Evolutionary conservation across 1,140 invertebrate species (phyloP).

Genomic region (Micrasema minimum): DNA sequence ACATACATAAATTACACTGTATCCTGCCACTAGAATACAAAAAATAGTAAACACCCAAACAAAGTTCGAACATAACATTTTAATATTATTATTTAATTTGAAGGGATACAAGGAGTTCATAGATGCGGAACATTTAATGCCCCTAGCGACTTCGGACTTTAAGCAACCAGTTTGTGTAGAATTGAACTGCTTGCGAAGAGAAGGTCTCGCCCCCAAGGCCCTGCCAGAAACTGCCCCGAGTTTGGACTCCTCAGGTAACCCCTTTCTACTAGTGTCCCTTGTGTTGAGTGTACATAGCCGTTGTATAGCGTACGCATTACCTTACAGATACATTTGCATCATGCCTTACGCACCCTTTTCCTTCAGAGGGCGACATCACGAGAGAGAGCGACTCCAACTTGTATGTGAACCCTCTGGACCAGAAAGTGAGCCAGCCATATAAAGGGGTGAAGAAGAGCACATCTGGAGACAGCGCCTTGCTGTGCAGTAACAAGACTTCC

Average conservation of each 20-base stretch:
- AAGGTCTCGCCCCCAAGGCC: conserved; percentile 62
- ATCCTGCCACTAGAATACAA: too few relatives aligned
- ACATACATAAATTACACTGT: too few relatives aligned
- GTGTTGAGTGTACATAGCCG: conserved; percentile 19
- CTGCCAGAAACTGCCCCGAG: conserved; percentile 66
- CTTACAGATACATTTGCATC: conserved; percentile 90
- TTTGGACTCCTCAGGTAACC: conserved; percentile 63
- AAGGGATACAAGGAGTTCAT: conserved; percentile 90
- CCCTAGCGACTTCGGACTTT: conserved; percentile 82
- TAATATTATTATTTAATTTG: conserved; percentile 6
- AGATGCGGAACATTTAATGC: conserved; percentile 87
- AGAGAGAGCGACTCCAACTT: conserved; percentile 82
- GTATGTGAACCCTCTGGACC: conserved; percentile 91
- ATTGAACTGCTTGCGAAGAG: conserved; percentile 73
- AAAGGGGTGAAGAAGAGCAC: conserved; percentile 81
- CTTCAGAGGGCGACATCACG: conserved; percentile 84
- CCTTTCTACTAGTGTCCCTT: conserved; percentile 35
- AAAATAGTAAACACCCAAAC: too few relatives aligned
- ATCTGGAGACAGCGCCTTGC: conserved; percentile 79
- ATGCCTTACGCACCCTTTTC: conserved; percentile 94
- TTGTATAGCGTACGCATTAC: conserved; percentile 55
- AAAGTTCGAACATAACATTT: too few relatives aligned
- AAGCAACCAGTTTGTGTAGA: conserved; percentile 82
- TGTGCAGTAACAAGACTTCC: conserved; percentile 64
- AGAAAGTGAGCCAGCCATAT: conserved; percentile 65